A percentile compares a stretch with the other conserved stretches of the same genome.
phyloP scores from a whole-genome alignment of 2,113 vertebrate genomes.

The Crotalus helleri region DNA sequence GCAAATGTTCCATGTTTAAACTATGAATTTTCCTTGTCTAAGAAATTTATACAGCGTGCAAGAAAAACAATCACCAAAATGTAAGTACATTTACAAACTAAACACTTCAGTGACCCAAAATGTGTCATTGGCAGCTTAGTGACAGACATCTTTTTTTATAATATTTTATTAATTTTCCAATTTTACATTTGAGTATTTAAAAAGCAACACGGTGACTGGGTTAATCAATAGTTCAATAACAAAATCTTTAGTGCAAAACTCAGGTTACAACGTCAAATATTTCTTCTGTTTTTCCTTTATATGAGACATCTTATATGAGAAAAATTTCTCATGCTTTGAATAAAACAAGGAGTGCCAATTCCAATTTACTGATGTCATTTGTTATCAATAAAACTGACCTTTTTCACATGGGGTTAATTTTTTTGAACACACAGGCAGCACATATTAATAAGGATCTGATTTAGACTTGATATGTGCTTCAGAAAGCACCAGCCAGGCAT shows the following conservation, averaged over 20 bases:
- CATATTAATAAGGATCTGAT: not conserved
- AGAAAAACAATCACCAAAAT: not conserved
- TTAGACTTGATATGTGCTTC: not conserved
- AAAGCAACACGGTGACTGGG: too few species aligned
- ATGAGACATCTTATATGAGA: not conserved
- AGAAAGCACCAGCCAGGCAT: not conserved
- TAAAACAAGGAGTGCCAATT: not conserved
- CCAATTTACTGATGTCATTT: too few species aligned
- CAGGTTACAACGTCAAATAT: too few species aligned
- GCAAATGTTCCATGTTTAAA: not conserved
- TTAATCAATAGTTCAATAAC: too few species aligned
- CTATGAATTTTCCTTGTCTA: not conserved
- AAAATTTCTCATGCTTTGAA: not conserved
- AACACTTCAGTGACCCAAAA: not conserved
- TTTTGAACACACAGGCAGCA: not conserved
- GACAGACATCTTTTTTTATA: not conserved
- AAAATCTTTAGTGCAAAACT: too few species aligned
- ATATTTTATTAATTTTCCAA: too few species aligned
- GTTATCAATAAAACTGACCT: not conserved
- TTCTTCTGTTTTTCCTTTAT: too few species aligned
- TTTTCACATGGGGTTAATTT: not conserved
- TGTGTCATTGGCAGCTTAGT: not conserved
- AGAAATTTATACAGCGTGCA: not conserved
- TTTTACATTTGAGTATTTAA: too few species aligned
- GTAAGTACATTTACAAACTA: not conserved